phyloP scores from a whole-genome alignment of 2,797 vertebrate genomes.

The Pseudochirops corinnae region DNA sequence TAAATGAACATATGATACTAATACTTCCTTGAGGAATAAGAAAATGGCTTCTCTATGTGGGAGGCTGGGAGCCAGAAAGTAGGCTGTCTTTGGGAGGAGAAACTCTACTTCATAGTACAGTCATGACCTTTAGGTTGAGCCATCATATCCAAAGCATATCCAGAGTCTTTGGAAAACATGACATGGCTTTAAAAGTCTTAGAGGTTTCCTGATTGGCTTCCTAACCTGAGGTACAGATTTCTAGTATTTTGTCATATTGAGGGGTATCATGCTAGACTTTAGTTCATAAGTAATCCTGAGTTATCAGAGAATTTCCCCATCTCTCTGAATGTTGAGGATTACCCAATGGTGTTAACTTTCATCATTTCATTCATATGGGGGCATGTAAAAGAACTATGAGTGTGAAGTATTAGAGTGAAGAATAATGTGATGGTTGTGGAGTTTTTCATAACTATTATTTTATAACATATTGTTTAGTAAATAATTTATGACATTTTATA shows the following conservation, averaged over 20 bases:
- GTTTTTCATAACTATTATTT: background rate
- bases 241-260: background rate
- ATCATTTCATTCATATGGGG: background rate
- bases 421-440: background rate
- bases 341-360: background rate
- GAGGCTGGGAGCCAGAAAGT: background rate
- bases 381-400: background rate
- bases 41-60: background rate
- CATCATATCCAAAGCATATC: background rate
- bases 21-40: background rate
- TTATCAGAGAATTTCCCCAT: background rate
- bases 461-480: background rate
- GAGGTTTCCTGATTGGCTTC: background rate
- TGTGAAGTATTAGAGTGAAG: background rate
- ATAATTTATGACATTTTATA: background rate
- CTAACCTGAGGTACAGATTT: background rate
- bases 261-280: background rate
- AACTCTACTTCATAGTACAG: background rate
- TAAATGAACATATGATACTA: background rate
- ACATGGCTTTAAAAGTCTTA: background rate
- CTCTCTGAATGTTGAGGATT: background rate
- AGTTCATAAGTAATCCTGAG: background rate
- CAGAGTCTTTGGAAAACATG: background rate
- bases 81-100: background rate
- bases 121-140: background rate